Evolutionary conservation across 2,888 invertebrate genomes (phyloP).

Genomic region (Pterostichus niger): DNA sequence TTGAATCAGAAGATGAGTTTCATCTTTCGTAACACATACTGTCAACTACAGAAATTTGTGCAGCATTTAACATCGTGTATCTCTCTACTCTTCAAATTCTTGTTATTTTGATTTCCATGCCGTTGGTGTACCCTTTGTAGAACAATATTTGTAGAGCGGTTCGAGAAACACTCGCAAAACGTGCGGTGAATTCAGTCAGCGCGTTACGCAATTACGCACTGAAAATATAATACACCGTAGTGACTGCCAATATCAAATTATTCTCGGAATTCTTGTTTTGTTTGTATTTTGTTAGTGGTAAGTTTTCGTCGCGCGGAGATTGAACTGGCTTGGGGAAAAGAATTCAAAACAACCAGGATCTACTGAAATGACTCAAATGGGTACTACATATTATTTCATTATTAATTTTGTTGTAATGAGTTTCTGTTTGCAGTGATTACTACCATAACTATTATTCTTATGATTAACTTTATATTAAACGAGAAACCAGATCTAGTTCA

Average conservation of each 20-base stretch:
- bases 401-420: not conserved
- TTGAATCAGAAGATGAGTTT: constrained; percentile 32
- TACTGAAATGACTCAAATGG: not conserved
- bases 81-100: constrained; percentile 31
- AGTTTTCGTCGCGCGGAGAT: constrained; percentile 6
- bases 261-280: constrained; percentile 21
- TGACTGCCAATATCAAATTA: constrained; percentile 41
- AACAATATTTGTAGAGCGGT: constrained; percentile 58
- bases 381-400: not conserved
- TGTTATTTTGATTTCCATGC: constrained; percentile 53
- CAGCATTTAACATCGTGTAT: constrained; percentile 41
- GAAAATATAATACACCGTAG: constrained; percentile 40
- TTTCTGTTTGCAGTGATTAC: too few relatives aligned
- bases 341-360: not conserved
- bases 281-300: constrained; percentile 7
- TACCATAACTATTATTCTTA: too few relatives aligned
- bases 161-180: constrained; percentile 46
- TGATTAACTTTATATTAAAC: too few relatives aligned
- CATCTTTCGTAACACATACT: constrained; percentile 21
- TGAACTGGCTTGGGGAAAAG: not conserved
- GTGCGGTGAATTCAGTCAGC: constrained; percentile 35
- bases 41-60: constrained; percentile 44
- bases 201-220: constrained; percentile 47
- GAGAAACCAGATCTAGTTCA: too few relatives aligned
- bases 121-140: constrained; percentile 44